These are phyloP conservation scores for Chelmon rostratus DNA, from an alignment of 2,797 vertebrate genomes.

Conservation along the genomic window DNA sequence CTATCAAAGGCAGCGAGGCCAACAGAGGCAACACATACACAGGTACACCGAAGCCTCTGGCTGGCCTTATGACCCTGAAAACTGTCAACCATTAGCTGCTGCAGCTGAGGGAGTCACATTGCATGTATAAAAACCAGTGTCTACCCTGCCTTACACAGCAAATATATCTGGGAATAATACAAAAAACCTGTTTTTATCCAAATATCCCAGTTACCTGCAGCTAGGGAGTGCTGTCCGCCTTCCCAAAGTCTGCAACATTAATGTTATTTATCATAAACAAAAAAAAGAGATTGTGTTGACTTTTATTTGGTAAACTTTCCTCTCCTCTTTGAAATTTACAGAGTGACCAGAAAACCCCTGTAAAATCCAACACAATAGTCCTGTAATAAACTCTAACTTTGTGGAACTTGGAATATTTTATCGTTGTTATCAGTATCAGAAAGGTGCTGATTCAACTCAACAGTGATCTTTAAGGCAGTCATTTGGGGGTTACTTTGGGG, in stretches of 20 bases:
- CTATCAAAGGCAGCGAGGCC: conserved; percentile 78
- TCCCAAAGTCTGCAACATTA: not conserved
- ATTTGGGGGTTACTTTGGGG: too few species aligned
- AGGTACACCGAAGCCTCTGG: conserved; percentile 57
- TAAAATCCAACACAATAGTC: not conserved
- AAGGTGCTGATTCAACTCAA: not conserved
- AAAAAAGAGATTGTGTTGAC: not conserved
- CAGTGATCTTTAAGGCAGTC: not conserved
- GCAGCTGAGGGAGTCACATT: conserved; percentile 62
- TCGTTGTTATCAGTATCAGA: not conserved
- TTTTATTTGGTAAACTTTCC: not conserved
- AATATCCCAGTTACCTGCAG: conserved; percentile 11
- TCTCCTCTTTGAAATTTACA: not conserved
- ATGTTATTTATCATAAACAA: not conserved
- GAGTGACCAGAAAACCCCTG: not conserved
- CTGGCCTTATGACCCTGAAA: conserved; percentile 68
- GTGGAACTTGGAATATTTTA: not conserved
- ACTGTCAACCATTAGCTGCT: conserved; percentile 58
- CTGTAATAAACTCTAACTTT: not conserved
- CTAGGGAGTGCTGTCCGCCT: not conserved
- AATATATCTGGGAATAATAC: conserved; percentile 27
- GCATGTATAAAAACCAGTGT: conserved; percentile 43
- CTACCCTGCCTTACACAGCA: conserved; percentile 7
- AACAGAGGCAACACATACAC: conserved; percentile 60
- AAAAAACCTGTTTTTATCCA: not conserved